These are phyloP conservation scores for Cryptus viduatorius DNA, from an alignment of 2,888 invertebrate genomes.

Conservation along the genomic window DNA sequence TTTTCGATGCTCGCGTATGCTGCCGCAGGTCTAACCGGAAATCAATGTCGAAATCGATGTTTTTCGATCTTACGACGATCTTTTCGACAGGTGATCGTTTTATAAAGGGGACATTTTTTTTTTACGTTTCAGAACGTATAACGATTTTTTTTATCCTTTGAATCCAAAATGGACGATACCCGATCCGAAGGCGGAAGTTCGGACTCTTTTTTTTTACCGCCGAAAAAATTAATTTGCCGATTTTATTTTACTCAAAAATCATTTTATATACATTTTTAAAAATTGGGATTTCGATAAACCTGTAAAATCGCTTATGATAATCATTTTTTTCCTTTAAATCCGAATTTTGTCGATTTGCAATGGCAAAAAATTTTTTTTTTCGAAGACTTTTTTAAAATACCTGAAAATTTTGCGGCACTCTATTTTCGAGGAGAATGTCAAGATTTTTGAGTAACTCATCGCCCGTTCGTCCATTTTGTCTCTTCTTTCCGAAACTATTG, in stretches of 20 bases:
- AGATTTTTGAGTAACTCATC: slow-evolving; percentile 78
- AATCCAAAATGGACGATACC: no score
- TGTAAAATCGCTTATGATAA: no score
- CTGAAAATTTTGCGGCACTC: slow-evolving; percentile 77
- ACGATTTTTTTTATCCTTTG: no score
- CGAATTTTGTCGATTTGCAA: not conserved
- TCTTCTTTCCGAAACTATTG: slow-evolving; percentile 71
- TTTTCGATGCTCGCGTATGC: slow-evolving; percentile 14
- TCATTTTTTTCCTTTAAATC: not conserved
- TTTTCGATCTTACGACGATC: not conserved
- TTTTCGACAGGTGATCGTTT: not conserved
- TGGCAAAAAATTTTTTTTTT: not conserved
- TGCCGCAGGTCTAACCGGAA: slow-evolving; percentile 28
- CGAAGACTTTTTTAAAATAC: slow-evolving; percentile 67
- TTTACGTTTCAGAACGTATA: no score
- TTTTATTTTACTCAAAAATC: no score
- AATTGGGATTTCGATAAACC: no score
- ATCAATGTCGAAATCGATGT: slow-evolving; percentile 38
- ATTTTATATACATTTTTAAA: no score
- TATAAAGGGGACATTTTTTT: no score
- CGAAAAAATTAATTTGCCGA: no score
- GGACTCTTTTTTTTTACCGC: no score
- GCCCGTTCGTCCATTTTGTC: slow-evolving; percentile 56
- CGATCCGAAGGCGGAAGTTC: no score
- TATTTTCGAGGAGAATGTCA: slow-evolving; percentile 77